Base-by-base conservation (phyloP, 92 coral and sea anemone genomes). In the Meandrina meandrites region DNA sequence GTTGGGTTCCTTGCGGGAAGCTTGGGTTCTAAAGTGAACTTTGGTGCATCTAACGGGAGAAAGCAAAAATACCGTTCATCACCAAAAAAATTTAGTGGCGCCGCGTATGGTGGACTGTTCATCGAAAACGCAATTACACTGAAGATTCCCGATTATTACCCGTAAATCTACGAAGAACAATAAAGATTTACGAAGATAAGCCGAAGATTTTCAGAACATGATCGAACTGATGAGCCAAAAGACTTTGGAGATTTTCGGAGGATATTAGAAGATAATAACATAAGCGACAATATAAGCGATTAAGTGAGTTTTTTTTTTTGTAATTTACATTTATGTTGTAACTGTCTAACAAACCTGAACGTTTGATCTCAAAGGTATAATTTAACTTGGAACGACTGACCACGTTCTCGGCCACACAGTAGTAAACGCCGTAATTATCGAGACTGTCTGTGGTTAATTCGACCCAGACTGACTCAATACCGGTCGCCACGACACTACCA, bases 361-460 rank as follows among this genome's bases (percentile, higher is more conserved):
- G 90, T 42, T 24, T 81, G 27, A 90, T 68, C 30, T 54, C 24
- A 6, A 90, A 89, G 27, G 90, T 90, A 17, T 77, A 77, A 47
- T 77, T 77, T 10, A 86, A 89, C 75, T 86, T 86, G 42, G 51
- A 86, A 24, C 77, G 83, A 4, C 88, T 86, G 45, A 86, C 90
- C 36, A 90, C 84, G 62, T 90, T 90, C 88, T 89, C 79, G 0
- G 90, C 87, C 84, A 83, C 79, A 50, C 93, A 90, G 54, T 83
- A 71, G 60, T 90, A 90, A 8, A 80, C 85, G 9, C 93, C 93
- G 58, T 86, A 90, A 53, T 90, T 88, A 68, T 90, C 93, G 69
- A 86, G 62, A 53, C 82, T 86, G 72, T 90, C 86, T 10, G 93
- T 90, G 14, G 83, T 69, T 75, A 86, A 76, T 58, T 90, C 85